Conservation (phyloP, 2,113 vertebrate species). For the Rhabdomys dilectus region DNA sequence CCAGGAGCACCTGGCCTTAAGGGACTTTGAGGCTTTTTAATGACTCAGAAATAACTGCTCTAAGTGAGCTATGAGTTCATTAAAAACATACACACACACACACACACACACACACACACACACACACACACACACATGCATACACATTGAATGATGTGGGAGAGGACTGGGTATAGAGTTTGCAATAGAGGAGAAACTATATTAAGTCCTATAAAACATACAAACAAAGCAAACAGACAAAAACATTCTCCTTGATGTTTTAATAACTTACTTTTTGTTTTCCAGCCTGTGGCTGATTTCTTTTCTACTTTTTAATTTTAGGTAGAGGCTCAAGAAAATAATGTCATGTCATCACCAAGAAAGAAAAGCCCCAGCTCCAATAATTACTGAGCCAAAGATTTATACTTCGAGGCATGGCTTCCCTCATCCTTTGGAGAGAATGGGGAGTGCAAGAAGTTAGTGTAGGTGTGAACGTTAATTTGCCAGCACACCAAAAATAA, state of each 20-base stretch:
- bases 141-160: neutral
- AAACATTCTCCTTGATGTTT: neutral
- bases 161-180: neutral
- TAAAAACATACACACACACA: neutral
- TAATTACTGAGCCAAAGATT: neutral
- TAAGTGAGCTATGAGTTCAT: neutral
- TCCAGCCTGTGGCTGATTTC: slow-evolving; percentile 43
- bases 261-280: neutral
- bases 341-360: neutral
- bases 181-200: neutral
- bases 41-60: neutral
- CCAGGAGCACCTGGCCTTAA: neutral
- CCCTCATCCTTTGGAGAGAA: neutral
- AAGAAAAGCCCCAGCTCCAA: neutral
- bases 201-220: neutral
- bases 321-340: slow-evolving; percentile 44
- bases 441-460: neutral
- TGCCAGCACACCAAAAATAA: neutral
- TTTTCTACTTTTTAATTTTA: slow-evolving; percentile 33
- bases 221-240: neutral
- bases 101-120: neutral
- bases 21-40: slow-evolving; percentile 2
- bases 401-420: neutral
- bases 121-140: neutral
- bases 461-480: slow-evolving; percentile 21